Conservation (phyloP, 2,888 invertebrate species). For the Brachynemurus nebulosus region DNA sequence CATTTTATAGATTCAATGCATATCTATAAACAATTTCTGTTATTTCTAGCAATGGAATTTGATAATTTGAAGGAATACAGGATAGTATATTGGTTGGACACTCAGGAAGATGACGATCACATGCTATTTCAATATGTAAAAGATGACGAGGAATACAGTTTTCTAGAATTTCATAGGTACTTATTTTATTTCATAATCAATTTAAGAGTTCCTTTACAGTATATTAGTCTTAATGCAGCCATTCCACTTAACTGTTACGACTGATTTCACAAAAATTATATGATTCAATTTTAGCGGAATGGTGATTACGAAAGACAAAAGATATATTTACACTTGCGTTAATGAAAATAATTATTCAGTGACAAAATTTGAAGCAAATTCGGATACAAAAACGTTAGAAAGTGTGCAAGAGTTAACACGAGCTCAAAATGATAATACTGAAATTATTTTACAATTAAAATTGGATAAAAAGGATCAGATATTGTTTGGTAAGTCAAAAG, state of each 20-base stretch:
- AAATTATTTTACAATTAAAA: slow-evolving; percentile 67
- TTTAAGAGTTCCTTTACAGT: no score
- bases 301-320: slow-evolving; percentile 51
- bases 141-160: slow-evolving; percentile 36
- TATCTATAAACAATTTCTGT: no score
- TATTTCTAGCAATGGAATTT: slow-evolving; percentile 56
- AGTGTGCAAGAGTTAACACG: slow-evolving; percentile 46
- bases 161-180: slow-evolving; percentile 44
- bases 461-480: slow-evolving; percentile 68
- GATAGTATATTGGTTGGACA: slow-evolving; percentile 69
- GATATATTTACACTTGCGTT: slow-evolving; percentile 53
- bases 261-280: no score
- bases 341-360: slow-evolving; percentile 44
- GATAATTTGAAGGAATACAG: slow-evolving; percentile 51
- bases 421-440: slow-evolving; percentile 54
- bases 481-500: slow-evolving; percentile 51
- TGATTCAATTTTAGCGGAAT: slow-evolving; percentile 50
- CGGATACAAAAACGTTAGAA: slow-evolving; percentile 44
- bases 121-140: slow-evolving; percentile 44
- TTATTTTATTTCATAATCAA: no score
- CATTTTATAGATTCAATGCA: no score
- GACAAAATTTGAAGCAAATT: slow-evolving; percentile 31
- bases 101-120: slow-evolving; percentile 51
- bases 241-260: no score
- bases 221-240: no score